phyloP scores from a whole-genome alignment of 2,888 invertebrate genomes.

The Apodemia mormo region DNA sequence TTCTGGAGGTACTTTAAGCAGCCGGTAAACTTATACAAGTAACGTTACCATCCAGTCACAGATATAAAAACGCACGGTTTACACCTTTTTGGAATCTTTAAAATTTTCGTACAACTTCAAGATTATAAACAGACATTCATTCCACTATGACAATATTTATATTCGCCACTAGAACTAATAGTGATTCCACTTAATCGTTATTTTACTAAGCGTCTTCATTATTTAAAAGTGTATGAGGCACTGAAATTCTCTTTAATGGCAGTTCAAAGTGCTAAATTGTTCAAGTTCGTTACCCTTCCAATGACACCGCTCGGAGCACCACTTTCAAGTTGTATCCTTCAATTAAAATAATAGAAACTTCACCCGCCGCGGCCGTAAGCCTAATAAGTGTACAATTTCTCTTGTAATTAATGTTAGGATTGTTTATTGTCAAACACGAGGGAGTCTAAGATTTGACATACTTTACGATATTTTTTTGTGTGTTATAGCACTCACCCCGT shows the following conservation, averaged over 20 bases:
- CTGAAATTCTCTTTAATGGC: neutral
- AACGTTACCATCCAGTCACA: no score
- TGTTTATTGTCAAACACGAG: neutral
- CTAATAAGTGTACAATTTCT: constrained; percentile 30
- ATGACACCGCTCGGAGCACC: constrained; percentile 43
- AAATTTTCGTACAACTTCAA: no score
- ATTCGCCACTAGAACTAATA: neutral
- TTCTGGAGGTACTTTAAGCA: no score
- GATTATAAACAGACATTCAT: no score
- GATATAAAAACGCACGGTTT: no score
- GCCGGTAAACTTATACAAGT: no score
- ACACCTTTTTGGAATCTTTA: no score
- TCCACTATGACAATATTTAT: neutral
- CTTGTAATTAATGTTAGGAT: constrained; percentile 13
- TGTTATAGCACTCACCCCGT: no score
- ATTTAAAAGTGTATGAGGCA: no score
- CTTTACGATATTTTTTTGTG: no score
- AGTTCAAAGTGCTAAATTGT: constrained; percentile 16
- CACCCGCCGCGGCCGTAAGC: constrained; percentile 51
- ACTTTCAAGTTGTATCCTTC: constrained; percentile 60
- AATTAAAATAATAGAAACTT: constrained; percentile 66
- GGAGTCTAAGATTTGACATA: no score
- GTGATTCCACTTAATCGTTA: neutral
- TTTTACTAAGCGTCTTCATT: neutral
- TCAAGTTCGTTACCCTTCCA: neutral